phyloP scores from a whole-genome alignment of 2,888 invertebrate genomes.

The Agrilus biguttatus region DNA sequence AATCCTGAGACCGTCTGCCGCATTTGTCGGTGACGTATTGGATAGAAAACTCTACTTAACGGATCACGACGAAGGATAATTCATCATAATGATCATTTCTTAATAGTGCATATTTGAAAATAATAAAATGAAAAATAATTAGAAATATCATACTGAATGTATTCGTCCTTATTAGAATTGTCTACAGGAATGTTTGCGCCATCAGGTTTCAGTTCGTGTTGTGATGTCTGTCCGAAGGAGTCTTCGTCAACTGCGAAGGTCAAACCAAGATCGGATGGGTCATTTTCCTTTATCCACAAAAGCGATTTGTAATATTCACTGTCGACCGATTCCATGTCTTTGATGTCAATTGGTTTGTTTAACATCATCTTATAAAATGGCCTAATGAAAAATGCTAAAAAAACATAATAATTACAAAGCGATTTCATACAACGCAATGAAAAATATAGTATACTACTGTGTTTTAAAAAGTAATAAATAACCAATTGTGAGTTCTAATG shows the following conservation, averaged over 20 bases:
- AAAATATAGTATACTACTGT: too few relatives aligned
- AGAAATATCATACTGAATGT: constrained; percentile 64
- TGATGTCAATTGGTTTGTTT: constrained; percentile 79
- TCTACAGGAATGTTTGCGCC: constrained; percentile 85
- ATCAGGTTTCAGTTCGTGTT: constrained; percentile 78
- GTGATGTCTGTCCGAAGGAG: constrained; percentile 87
- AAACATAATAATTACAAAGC: not conserved
- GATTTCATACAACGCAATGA: too few relatives aligned
- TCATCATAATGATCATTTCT: too few relatives aligned
- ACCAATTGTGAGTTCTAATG: too few relatives aligned
- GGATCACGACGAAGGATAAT: not conserved
- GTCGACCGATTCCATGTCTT: constrained; percentile 99
- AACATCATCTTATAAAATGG: constrained; percentile 99
- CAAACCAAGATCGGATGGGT: constrained; percentile 85
- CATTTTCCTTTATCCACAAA: constrained; percentile 92
- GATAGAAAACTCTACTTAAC: not conserved
- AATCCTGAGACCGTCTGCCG: not conserved
- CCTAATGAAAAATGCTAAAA: constrained; percentile 91
- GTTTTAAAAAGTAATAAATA: too few relatives aligned
- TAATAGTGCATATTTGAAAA: not conserved
- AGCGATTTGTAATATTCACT: constrained; percentile 97
- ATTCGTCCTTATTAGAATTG: constrained; percentile 91
- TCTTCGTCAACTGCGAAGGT: constrained; percentile 96
- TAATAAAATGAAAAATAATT: constrained; percentile 2
- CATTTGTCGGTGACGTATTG: not conserved